Conservation (phyloP, 2,797 vertebrate species). For the Bufotes viridis region DNA sequence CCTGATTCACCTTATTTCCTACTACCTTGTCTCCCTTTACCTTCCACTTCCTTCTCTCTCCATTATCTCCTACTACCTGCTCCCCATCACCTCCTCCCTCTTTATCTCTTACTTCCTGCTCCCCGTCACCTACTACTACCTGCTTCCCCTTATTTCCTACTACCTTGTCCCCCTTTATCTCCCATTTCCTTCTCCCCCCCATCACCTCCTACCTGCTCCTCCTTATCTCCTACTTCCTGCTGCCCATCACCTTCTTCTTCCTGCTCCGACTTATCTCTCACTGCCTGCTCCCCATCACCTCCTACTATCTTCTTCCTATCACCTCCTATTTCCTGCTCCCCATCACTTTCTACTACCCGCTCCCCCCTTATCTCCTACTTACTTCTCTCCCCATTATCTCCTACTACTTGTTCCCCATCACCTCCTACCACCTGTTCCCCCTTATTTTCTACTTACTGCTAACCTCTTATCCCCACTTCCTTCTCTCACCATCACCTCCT, state of each 20-base stretch:
- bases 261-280: neutral
- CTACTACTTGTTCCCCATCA: too few species aligned
- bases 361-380: neutral
- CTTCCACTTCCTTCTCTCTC: neutral
- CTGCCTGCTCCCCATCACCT: neutral
- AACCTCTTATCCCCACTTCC: too few species aligned
- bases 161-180: neutral
- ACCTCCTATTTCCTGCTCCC: neutral
- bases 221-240: neutral
- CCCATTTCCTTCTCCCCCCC: neutral
- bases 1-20: neutral
- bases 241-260: neutral
- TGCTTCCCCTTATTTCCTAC: neutral
- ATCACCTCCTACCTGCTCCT: neutral
- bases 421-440: neutral
- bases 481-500: too few species aligned
- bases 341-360: too few species aligned
- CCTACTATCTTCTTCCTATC: neutral
- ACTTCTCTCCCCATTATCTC: too few species aligned
- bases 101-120: neutral
- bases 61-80: neutral
- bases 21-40: neutral
- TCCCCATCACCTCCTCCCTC: neutral
- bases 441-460: too few species aligned
- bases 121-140: neutral